Base-by-base conservation (phyloP, 1,140 invertebrate genomes). In the Centruroides vittatus region DNA sequence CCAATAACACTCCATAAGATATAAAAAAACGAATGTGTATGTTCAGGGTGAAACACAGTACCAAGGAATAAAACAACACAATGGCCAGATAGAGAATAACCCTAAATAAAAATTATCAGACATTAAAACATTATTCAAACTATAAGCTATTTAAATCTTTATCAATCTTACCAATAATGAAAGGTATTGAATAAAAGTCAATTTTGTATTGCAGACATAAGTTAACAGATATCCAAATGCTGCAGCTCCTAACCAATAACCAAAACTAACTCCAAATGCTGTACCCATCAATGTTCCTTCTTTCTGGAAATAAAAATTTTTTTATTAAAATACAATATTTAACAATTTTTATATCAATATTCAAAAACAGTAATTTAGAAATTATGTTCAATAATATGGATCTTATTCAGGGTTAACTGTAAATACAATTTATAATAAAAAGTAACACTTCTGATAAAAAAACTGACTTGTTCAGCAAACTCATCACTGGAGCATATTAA, bases 241-340 rank as follows among this genome's bases (percentile, higher is more conserved):
- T 46, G 73, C 71, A 1, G 68, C 66, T 4, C 75, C 74, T 34
- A 76, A 61, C 75, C 75, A 76, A 64, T 76, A 76, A 3, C 69
- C 70, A 67, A 76, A 76, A 66, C 74, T 75, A 6, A 74, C 69
- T 41, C 70, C 72, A 69, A 76, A 74, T 5, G 74, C 73, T 57
- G 74, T 73, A 5, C 75, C 75, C 70, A 76, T 76, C 59, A 76
- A 64, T 52, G 75, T 76, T 6, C 75, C 75, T 65, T 76, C 75
- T 64, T 75, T 68, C 74, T 75, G 67, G n/a, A 65, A 53, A 47
- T 47, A 11, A 58, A 61, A 57, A 49, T 54, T 55, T n/a, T 4
- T 41, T 6, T 41, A 41, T 5, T 41, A 41, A 41, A 41, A 41
- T 23, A 23, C 23, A 23, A 23, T 41, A 41, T 41, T 41, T 41